phyloP scores from a whole-genome alignment of 2,888 invertebrate genomes.

The Tribolium freemani region DNA sequence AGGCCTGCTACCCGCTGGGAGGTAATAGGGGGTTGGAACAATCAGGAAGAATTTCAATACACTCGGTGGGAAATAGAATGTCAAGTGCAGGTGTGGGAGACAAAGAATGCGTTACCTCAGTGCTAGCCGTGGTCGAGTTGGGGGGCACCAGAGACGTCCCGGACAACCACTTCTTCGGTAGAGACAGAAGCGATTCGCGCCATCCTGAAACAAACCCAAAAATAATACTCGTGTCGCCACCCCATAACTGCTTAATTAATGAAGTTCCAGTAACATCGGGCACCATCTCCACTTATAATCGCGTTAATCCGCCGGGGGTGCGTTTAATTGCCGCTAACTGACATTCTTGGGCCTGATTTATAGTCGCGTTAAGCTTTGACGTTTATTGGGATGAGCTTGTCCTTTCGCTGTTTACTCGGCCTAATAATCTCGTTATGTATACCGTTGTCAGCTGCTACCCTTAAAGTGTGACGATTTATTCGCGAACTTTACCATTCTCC shows the following conservation, averaged over 20 bases:
- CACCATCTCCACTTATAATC: constrained; percentile 53
- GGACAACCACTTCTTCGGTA: constrained; percentile 78
- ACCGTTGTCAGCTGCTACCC: constrained; percentile 50
- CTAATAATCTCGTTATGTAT: constrained; percentile 57
- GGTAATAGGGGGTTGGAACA: constrained; percentile 49
- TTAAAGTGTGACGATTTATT: constrained; percentile 36
- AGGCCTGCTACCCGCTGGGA: constrained; percentile 46
- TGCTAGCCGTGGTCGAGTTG: constrained; percentile 62
- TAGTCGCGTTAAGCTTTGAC: constrained; percentile 50
- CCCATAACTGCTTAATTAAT: constrained; percentile 47
- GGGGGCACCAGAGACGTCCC: constrained; percentile 69
- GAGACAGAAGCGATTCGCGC: constrained; percentile 79
- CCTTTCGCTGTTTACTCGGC: constrained; percentile 54
- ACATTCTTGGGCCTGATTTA: constrained; percentile 47
- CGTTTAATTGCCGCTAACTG: constrained; percentile 60
- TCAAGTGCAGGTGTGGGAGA: constrained; percentile 41
- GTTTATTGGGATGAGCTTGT: constrained; percentile 57
- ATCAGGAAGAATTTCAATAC: constrained; percentile 49
- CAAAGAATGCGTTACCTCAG: constrained; percentile 57
- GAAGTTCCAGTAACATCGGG: constrained; percentile 47
- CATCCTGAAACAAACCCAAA: constrained; percentile 74
- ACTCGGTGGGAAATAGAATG: constrained; percentile 40
- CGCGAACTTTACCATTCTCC: constrained; percentile 37
- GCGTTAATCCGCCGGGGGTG: constrained; percentile 56
- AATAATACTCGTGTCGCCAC: neutral